phyloP scores from a whole-genome alignment of 1,140 invertebrate species.

The Polypedilum vanderplanki region DNA sequence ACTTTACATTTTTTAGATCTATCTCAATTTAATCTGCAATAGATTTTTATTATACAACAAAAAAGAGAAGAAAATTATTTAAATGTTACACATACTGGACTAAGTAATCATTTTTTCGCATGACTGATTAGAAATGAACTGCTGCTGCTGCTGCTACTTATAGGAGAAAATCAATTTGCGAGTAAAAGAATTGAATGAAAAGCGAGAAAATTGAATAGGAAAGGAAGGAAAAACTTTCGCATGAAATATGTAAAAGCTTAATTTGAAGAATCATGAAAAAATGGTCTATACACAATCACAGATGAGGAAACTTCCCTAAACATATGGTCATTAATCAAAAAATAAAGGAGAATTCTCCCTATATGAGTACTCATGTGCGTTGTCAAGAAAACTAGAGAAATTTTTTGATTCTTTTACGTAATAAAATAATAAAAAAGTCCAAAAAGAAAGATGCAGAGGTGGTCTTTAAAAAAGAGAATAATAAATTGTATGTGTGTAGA shows the following conservation, averaged over 20 bases:
- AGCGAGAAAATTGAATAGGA: no score
- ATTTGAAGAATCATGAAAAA: not conserved
- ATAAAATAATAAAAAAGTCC: no score
- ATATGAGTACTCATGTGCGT: not conserved
- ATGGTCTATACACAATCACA: not conserved
- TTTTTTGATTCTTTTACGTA: not conserved
- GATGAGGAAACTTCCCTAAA: not conserved
- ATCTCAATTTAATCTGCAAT: not conserved
- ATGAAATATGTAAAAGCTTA: slow-evolving; percentile 13
- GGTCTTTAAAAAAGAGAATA: no score
- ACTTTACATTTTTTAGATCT: not conserved
- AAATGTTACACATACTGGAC: no score
- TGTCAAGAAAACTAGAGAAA: not conserved
- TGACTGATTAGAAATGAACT: not conserved
- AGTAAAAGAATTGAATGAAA: not conserved
- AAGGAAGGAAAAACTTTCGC: not conserved
- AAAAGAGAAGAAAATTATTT: no score
- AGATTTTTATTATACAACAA: no score
- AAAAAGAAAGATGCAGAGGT: no score
- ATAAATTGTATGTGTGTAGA: no score
- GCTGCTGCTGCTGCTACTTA: not conserved
- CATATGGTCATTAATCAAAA: not conserved
- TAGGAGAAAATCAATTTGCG: not conserved
- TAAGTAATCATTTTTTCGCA: no score
- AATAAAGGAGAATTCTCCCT: not conserved